Evolutionary conservation across 2,888 invertebrate genomes (phyloP).

Genomic region (Cantharis rufa): DNA sequence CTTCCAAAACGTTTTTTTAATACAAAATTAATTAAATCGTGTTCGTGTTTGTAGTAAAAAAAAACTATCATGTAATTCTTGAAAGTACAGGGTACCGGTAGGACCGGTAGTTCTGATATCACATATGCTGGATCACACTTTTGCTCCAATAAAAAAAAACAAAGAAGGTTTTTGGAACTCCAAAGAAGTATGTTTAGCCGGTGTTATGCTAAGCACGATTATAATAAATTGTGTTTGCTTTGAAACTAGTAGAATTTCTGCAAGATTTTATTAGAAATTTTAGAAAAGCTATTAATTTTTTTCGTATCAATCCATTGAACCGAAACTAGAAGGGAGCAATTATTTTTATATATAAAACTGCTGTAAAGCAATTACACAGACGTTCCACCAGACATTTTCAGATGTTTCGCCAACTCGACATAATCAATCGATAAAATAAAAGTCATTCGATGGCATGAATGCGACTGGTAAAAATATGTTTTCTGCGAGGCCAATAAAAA

Average conservation of each 20-base stretch:
- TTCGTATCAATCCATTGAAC: neutral
- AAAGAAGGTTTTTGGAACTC: no score
- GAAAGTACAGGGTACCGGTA: no score
- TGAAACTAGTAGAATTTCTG: neutral
- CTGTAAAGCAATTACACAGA: neutral
- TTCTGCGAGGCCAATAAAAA: neutral
- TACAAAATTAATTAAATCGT: neutral
- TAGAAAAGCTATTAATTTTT: neutral
- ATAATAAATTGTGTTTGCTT: neutral
- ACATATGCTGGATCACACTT: no score
- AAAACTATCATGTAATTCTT: neutral
- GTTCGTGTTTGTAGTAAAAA: neutral
- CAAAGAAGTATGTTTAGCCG: no score
- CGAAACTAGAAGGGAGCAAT: neutral
- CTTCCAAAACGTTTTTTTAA: neutral
- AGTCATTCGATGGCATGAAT: neutral
- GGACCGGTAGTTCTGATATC: no score
- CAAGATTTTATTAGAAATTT: neutral
- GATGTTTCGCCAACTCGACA: conserved; percentile 5
- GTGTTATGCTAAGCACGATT: no score
- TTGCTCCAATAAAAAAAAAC: no score
- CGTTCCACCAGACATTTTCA: conserved; percentile 1
- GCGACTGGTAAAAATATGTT: neutral
- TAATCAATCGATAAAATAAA: conserved; percentile 6
- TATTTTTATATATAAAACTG: neutral